Percentiles rank a stretch among this genome's conserved stretches.
Evolutionary conservation across 2,797 vertebrate species (phyloP).

Genomic region (Rhabdophis nuchalis): DNA sequence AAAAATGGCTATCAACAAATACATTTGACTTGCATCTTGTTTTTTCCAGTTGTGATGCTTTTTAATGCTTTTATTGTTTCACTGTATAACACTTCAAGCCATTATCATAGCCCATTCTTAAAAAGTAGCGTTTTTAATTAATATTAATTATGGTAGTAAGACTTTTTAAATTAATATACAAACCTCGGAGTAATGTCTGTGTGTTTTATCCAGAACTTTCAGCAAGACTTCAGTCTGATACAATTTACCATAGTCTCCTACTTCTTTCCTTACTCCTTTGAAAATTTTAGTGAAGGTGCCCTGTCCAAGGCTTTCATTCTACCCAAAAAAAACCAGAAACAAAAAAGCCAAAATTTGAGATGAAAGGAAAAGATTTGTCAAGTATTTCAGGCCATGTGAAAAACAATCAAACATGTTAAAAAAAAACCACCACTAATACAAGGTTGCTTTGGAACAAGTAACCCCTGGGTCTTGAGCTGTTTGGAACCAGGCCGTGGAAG

Average conservation of each 20-base stretch:
- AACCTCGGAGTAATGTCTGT: conserved; percentile 93
- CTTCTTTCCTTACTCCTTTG: conserved; percentile 85
- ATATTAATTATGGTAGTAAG: neutral
- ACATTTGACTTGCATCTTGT: neutral
- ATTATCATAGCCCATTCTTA: neutral
- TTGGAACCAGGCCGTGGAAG: neutral
- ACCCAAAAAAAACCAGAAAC: conserved; percentile 25
- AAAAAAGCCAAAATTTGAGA: neutral
- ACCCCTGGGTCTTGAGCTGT: neutral
- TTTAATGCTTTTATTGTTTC: neutral
- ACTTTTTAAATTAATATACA: conserved; percentile 34
- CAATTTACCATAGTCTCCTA: conserved; percentile 88
- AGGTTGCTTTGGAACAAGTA: neutral
- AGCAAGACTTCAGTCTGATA: conserved; percentile 90
- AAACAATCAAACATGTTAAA: neutral
- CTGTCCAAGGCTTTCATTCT: conserved; percentile 92
- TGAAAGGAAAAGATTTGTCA: neutral
- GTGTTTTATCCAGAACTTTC: conserved; percentile 91
- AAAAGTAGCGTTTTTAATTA: neutral
- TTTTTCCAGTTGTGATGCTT: neutral
- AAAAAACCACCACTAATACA: neutral
- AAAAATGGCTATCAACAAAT: neutral
- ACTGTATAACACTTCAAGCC: neutral
- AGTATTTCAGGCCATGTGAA: neutral
- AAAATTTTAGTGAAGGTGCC: conserved; percentile 97